Base-by-base conservation (phyloP, 2,797 vertebrate species). In the Apodemus agrarius region DNA sequence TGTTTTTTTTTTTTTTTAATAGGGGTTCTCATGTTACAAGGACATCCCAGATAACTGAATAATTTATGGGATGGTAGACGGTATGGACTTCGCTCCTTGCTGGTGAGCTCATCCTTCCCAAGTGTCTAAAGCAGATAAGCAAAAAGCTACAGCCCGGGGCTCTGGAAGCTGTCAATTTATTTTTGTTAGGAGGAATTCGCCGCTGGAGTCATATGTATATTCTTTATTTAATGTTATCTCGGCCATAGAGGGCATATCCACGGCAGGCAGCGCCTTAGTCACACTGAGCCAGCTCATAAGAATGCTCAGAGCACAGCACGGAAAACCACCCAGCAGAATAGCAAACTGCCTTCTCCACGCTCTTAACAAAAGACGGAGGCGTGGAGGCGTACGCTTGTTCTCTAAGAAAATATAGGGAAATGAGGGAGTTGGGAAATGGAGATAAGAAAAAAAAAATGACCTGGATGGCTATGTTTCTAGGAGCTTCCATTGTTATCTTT, bases 21-120 rank as follows among this genome's bases (percentile, higher is more conserved):
- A 94, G 92, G 92, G 69, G 85, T 84, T 96, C 97, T 98, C 89
- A 3, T 82, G 95, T 97, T 98, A 91, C 98, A 95, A 97, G 97
- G 93, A 97, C 97, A 97, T 97, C 95, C 97, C 85, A 96, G 97
- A 97, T 97, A 89, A 95, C 89, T 97, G 96, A 98, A 97, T 97
- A 97, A 97, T 97, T 98, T 96, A 97, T 96, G 93, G 93, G 93
- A 88, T 94, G 95, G 88, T 84, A 93, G 88, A 96, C 91, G 96
- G 72, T 89, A 89, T 97, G 96, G 89, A 93, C 46, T 95, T 97
- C 13, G 16, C 31, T 89, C 88, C 81, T 69, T 95, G 82, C 94
- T 92, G 61, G 0, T 89, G 83, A 96, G 76, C 93, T 97, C 92
- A 93, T 43, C 43, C 3, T 61, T 21, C 65, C 59, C 40, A 95